Conservation (phyloP, 2,797 vertebrate genomes). For the Mormyrus hasselquistii region DNA sequence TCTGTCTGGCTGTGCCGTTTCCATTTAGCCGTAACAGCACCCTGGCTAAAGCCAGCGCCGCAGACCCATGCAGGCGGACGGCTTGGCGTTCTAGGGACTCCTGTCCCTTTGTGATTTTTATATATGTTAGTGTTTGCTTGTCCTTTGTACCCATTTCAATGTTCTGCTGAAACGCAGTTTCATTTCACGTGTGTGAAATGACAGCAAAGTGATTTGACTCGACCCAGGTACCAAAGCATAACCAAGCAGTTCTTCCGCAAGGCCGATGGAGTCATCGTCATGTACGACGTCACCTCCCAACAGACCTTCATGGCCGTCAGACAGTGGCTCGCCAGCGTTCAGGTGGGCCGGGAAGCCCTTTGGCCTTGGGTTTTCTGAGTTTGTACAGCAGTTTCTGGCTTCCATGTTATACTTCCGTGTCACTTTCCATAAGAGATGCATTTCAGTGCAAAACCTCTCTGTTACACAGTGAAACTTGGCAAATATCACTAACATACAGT, state of each 20-base stretch:
- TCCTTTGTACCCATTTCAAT: background rate
- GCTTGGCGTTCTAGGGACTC: background rate
- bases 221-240: slow-evolving; percentile 81
- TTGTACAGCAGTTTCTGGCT: background rate
- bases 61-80: background rate
- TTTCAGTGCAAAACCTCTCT: background rate
- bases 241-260: slow-evolving; percentile 95
- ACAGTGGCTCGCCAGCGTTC: slow-evolving; percentile 80
- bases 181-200: background rate
- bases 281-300: slow-evolving; percentile 81
- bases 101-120: background rate
- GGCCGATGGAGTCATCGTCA: slow-evolving; percentile 81
- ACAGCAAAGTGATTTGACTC: background rate
- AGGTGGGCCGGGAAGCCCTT: slow-evolving; percentile 58
- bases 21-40: background rate
- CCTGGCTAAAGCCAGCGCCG: background rate
- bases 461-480: background rate
- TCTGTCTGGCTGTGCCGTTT: background rate
- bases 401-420: background rate
- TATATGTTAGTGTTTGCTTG: background rate
- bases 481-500: background rate
- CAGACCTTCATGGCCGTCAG: slow-evolving; percentile 78
- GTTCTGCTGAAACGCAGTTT: background rate
- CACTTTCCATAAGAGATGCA: background rate
- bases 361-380: background rate